Base-by-base conservation (phyloP, 2,113 vertebrate species). In the Mastomys coucha region DNA sequence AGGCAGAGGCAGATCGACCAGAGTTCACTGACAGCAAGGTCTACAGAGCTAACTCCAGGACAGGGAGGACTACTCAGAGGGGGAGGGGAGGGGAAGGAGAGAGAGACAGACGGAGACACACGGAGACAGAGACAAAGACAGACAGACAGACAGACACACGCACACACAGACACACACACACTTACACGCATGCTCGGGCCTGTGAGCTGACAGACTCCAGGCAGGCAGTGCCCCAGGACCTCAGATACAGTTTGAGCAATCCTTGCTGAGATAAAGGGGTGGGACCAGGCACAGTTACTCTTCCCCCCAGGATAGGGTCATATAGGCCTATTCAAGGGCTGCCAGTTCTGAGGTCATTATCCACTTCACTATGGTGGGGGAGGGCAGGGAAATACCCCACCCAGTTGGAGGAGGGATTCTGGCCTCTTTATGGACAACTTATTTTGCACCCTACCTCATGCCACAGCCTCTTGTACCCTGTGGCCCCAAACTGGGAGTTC, bases 281-380 rank as follows among this genome's bases (percentile, higher is more conserved):
- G 36, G 22, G 12, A 80, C 85, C 45, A 45, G 36, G 56, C 9
- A 5, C 31, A 12, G 88, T 72, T 5, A 69, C 78, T 81, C 17
- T 69, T n/a, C n/a, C 87, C 75, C 75, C 13, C 49, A 0, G 1
- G 11, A 75, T 19, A 31, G 36, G 26, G 33, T 56, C 33, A 11
- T 45, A 33, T 45, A 33, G 81, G 93, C 82, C 84, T 72, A 28
- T 78, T 90, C 75, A 88, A 42, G 16, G 0, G 9, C 67, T 75
- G 95, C 95, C 92, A 91, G 91, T 91, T 65, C 87, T 85, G 95
- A 95, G 63, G 65, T 76, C 95, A 96, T 26, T 84, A 2, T 56
- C 51, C 77, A 2, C 22, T 24, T 76, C 24, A 67, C 77, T 16
- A 1, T 36, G 53, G 67, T 56, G 39, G 28, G 16, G 56, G 56